Evolutionary conservation across 2,113 vertebrate genomes (phyloP).

Genomic region (Scytalopus superciliaris): DNA sequence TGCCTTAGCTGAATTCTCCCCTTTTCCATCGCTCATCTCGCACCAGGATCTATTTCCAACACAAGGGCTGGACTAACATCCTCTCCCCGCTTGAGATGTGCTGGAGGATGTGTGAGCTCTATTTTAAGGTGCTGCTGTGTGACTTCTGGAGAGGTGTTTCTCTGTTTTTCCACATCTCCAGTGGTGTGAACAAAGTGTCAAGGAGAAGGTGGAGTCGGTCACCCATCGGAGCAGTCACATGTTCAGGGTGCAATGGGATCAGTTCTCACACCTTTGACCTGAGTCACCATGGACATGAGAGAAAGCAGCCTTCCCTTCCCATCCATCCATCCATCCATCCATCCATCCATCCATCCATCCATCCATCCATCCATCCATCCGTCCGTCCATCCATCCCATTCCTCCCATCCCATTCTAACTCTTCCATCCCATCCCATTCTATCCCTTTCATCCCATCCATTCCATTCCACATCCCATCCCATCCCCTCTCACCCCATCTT

Average conservation of each 20-base stretch:
- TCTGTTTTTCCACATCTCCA: not conserved
- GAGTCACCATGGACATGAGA: not conserved
- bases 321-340: too few relatives aligned
- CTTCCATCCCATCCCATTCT: too few relatives aligned
- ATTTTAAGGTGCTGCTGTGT: constrained; percentile 9
- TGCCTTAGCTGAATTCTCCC: not conserved
- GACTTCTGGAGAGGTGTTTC: not conserved
- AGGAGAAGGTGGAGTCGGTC: not conserved
- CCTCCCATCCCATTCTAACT: not conserved
- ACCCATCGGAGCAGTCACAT: accelerated
- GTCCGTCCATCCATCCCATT: not conserved
- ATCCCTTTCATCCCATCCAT: not conserved
- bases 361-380: too few relatives aligned
- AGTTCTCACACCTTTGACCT: not conserved
- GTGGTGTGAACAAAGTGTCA: accelerated
- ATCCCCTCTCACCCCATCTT: too few relatives aligned
- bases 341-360: too few relatives aligned
- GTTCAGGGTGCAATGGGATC: not conserved
- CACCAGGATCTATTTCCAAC: not conserved
- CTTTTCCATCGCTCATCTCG: accelerated
- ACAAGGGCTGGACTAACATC: accelerated
- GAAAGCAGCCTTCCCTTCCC: not conserved
- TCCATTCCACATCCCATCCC: not conserved
- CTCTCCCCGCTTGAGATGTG: not conserved
- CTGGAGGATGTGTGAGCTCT: not conserved